Evolutionary conservation across 2,113 vertebrate genomes (phyloP).

Genomic region (Tragelaphus imberbis): DNA sequence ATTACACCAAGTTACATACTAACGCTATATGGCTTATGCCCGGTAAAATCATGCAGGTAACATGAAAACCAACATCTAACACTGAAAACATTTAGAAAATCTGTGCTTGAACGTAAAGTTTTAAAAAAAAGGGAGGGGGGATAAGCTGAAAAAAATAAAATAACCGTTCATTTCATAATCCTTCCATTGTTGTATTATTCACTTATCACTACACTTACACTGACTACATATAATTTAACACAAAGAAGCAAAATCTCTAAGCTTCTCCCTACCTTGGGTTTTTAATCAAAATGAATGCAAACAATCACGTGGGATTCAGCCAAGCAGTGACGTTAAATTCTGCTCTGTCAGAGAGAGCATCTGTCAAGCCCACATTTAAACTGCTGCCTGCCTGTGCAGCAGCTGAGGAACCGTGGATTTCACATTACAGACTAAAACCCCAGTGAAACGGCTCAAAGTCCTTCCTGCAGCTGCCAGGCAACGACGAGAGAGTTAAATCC

Average conservation of each 20-base stretch:
- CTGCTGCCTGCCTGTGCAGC: slow-evolving; percentile 84
- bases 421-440: slow-evolving; percentile 75
- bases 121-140: not conserved
- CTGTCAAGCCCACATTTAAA: slow-evolving; percentile 89
- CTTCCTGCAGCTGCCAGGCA: slow-evolving; percentile 82
- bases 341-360: slow-evolving; percentile 89
- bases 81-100: slow-evolving; percentile 58
- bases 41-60: slow-evolving; percentile 58
- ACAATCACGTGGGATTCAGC: slow-evolving; percentile 86
- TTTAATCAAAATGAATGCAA: slow-evolving; percentile 85
- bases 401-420: slow-evolving; percentile 77
- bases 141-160: slow-evolving; percentile 49
- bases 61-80: slow-evolving; percentile 37
- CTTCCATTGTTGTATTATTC: slow-evolving; percentile 61
- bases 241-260: slow-evolving; percentile 62
- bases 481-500: slow-evolving; percentile 78
- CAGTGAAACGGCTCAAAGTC: slow-evolving; percentile 66
- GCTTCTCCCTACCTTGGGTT: slow-evolving; percentile 78
- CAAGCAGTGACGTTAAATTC: slow-evolving; percentile 87
- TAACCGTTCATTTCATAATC: slow-evolving; percentile 63
- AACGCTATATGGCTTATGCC: slow-evolving; percentile 49
- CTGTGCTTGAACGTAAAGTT: not conserved
- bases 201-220: slow-evolving; percentile 52
- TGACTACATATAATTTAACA: slow-evolving; percentile 60
- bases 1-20: slow-evolving; percentile 29